Percentiles rank a stretch among this genome's conserved stretches.
Evolutionary conservation across 2,113 vertebrate species (phyloP).

Genomic region (Cyprinodon variegatus): DNA sequence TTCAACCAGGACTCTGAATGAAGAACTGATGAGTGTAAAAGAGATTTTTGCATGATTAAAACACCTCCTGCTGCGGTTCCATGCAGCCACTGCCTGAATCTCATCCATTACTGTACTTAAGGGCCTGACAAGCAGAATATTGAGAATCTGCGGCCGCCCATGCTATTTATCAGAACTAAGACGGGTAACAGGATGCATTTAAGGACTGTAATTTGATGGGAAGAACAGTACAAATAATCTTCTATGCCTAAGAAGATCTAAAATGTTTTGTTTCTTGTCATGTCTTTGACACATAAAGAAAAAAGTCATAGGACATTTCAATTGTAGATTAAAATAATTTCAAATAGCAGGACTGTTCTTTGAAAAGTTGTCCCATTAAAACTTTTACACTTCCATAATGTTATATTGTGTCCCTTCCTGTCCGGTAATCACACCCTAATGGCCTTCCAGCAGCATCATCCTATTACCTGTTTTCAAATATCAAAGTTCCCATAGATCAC

Average conservation of each 20-base stretch:
- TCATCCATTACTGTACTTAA: background rate
- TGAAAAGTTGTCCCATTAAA: background rate
- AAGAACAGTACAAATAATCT: background rate
- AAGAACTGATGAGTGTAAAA: conserved; percentile 5
- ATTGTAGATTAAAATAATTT: conserved; percentile 3
- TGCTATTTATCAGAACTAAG: conserved; percentile 5
- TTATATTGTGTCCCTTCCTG: background rate
- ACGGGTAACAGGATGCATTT: background rate
- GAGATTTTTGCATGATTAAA: conserved; percentile 31
- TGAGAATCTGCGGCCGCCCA: conserved; percentile 10
- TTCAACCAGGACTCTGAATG: background rate
- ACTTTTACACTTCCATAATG: background rate
- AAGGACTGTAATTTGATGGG: background rate
- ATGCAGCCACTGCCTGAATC: conserved; percentile 5
- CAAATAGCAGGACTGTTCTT: background rate
- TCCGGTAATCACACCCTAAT: conserved; percentile 6
- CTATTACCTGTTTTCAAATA: conserved; percentile 30
- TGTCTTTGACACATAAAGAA: background rate
- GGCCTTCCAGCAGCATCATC: background rate
- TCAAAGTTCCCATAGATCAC: conserved; percentile 2
- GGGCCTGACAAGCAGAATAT: conserved; percentile 1
- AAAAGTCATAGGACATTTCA: background rate
- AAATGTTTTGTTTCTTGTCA: background rate
- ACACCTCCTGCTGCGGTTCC: conserved; percentile 15
- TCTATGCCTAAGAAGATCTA: background rate